These are phyloP conservation scores for Mormyrus lacerda DNA, from an alignment of 2,113 vertebrate species.

Conservation along the genomic window DNA sequence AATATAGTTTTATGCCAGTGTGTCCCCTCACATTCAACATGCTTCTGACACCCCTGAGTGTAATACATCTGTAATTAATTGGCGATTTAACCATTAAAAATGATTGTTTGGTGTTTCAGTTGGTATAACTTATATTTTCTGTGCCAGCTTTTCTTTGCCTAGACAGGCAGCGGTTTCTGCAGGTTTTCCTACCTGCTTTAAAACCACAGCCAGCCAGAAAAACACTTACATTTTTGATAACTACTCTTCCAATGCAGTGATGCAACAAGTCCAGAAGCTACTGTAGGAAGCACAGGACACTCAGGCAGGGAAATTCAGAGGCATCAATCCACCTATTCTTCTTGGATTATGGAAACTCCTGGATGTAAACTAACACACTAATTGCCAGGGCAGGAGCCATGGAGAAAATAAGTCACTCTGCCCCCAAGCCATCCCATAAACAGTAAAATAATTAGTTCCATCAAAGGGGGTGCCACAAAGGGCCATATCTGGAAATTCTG, in stretches of 20 bases:
- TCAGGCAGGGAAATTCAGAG: not conserved
- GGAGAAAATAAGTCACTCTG: not conserved
- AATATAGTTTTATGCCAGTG: too few relatives aligned
- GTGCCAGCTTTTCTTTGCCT: not conserved
- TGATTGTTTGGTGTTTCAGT: not conserved
- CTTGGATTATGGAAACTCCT: not conserved
- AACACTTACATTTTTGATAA: not conserved
- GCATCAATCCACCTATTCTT: not conserved
- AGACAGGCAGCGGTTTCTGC: not conserved
- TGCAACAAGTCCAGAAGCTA: not conserved
- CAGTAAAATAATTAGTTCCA: not conserved
- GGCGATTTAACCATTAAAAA: not conserved
- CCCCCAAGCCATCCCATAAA: not conserved
- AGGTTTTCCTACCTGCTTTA: not conserved
- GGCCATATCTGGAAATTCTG: not conserved
- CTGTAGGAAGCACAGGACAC: not conserved
- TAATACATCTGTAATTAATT: not conserved
- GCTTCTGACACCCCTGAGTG: too few relatives aligned
- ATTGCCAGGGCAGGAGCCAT: not conserved
- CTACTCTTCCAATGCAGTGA: not conserved
- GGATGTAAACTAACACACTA: not conserved
- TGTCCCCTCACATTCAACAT: too few relatives aligned
- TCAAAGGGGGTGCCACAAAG: not conserved
- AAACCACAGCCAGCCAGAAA: not conserved
- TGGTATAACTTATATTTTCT: not conserved